Evolutionary conservation across 2,797 vertebrate species (phyloP).

Genomic region (Thalassophryne amazonica): DNA sequence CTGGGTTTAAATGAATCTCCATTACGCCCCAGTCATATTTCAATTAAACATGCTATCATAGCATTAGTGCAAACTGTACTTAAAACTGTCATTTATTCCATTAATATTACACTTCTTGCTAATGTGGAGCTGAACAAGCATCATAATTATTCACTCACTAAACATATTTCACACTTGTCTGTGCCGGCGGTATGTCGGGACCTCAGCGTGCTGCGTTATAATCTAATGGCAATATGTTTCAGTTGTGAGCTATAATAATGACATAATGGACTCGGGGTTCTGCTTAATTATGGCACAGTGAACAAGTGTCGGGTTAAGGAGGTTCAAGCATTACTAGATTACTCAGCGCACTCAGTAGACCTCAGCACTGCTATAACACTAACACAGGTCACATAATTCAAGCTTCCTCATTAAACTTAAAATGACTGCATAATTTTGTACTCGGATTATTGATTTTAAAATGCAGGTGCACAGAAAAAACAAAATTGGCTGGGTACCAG

Average conservation of each 20-base stretch:
- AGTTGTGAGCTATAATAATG: conserved; percentile 70
- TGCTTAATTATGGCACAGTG: conserved; percentile 63
- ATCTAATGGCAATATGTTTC: conserved; percentile 81
- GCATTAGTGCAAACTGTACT: conserved; percentile 84
- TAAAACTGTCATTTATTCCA: conserved; percentile 86
- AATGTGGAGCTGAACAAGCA: conserved; percentile 85
- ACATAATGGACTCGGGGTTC: conserved; percentile 54
- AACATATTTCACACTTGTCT: conserved; percentile 83
- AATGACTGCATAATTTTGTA: no score
- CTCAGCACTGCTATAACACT: conserved; percentile 16
- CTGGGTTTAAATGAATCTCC: conserved; percentile 92
- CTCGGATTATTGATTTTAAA: no score
- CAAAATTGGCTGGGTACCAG: no score
- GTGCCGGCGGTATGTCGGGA: conserved; percentile 47
- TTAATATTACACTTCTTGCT: conserved; percentile 88
- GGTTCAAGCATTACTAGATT: conserved; percentile 63
- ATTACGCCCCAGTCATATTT: conserved; percentile 91
- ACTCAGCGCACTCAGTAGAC: conserved; percentile 42
- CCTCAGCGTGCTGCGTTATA: conserved; percentile 65
- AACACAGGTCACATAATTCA: no score
- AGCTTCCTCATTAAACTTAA: no score
- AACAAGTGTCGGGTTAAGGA: conserved; percentile 47
- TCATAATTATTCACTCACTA: conserved; percentile 94
- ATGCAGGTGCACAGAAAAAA: no score
- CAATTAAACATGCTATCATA: conserved; percentile 88